A percentile compares a stretch with the other conserved stretches of the same genome.
phyloP scores from a whole-genome alignment of 2,113 vertebrate genomes.

The Crotalus horridus region DNA sequence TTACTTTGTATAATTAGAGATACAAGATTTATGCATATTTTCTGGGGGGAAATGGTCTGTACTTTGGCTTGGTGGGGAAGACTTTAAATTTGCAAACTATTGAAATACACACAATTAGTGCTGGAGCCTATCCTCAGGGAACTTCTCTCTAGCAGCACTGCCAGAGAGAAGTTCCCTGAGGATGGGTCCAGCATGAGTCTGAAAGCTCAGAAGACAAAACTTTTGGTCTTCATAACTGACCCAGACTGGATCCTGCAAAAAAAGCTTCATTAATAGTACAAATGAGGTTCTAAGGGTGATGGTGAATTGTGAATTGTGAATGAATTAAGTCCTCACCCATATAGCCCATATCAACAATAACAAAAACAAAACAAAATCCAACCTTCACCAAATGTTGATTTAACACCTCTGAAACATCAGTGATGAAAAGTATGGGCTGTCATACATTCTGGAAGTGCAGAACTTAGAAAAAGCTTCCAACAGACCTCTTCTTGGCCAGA shows the following conservation, averaged over 20 bases:
- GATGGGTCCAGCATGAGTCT: background rate
- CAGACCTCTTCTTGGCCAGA: constrained; percentile 49
- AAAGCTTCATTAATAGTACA: constrained; percentile 27
- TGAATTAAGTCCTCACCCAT: constrained; percentile 19
- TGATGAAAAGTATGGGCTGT: constrained; percentile 6
- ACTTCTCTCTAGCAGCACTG: background rate
- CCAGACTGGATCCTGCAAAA: background rate
- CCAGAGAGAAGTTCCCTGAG: background rate
- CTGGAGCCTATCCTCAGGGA: too few species aligned
- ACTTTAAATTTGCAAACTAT: background rate
- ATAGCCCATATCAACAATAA: background rate
- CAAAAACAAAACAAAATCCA: background rate
- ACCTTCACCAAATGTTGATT: constrained; percentile 8
- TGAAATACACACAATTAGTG: background rate
- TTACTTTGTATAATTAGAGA: background rate
- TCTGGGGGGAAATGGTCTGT: background rate
- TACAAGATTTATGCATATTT: background rate
- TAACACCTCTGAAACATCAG: constrained; percentile 49
- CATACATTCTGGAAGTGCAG: constrained; percentile 24
- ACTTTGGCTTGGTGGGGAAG: background rate
- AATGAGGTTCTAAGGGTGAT: background rate
- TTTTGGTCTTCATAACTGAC: background rate
- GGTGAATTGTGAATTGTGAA: constrained; percentile 1
- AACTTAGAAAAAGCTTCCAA: constrained; percentile 37
- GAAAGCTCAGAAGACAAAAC: background rate